Evolutionary conservation across 2,888 invertebrate species (phyloP), one percentile per base, ranked within the genome.

Genomic region (Galeruca laticollis): DNA sequence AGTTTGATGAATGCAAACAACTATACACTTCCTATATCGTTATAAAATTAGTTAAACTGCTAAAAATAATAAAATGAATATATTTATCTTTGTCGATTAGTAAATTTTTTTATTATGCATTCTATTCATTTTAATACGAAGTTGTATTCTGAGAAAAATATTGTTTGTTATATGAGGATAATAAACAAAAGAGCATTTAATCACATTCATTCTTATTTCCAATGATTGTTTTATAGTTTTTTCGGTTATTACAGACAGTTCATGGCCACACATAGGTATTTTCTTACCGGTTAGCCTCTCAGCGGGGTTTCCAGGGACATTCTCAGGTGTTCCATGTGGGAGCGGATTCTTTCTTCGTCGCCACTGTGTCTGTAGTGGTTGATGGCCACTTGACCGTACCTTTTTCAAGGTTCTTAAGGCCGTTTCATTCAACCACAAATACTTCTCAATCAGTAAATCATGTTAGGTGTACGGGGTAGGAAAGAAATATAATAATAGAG

Each of bases 321-420:
- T 82, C 82, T 81, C 82, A 82, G 82, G 82, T 82, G 81, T 82
- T 78, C 75, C 74, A 61, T 70, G 72, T 72, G 69, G 71, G 71
- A 73, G 72, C 68, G 61, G 68, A 68, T 60, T 65, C 51, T 62
- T 70, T 63, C 64, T 72, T 68, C 66, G 76, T 75, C 78, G 78
- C 78, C 78, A 75, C 64, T 68, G 69, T 72, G 78, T 78, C 78
- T 78, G 71, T 68, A 70, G 73, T 71, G 73, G 71, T 69, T 63
- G 70, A 62, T 68, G 69, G 68, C 66, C 71, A 73, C 72, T 74
- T 74, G 70, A 74, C 74, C 70, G 69, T 69, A 62, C 71, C 66
- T 63, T 70, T 66, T 71, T 73, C 71, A 69, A 73, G 73, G 68
- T 68, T 63, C 63, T 51, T 67, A 49, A 62, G 63, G 54, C 62